Base-by-base conservation (phyloP, 2,113 vertebrate genomes). In the Osmerus mordax region DNA sequence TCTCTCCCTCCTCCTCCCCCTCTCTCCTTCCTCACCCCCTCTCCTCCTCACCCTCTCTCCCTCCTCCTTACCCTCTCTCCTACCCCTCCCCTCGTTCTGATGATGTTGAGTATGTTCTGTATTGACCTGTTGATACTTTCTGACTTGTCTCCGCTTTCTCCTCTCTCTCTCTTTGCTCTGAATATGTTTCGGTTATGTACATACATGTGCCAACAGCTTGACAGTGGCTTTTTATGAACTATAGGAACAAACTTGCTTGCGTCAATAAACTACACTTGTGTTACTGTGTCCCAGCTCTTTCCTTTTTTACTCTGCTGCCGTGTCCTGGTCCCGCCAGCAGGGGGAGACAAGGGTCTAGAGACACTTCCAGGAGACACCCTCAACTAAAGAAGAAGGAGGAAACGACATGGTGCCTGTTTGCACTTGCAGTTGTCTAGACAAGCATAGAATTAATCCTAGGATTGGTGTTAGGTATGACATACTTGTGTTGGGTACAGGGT, bases 191-290 rank as follows among this genome's bases (percentile, higher is more conserved):
- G 90, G 93, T 96, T 97, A 95, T 96, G 95, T 98, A 98, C 91
- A 97, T 97, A 96, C 93, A 92, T 95, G 96, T 98, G 95, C 96
- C 97, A 98, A 96, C 94, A 95, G 96, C 95, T 96, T 95, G 94
- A 96, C 92, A 94, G 94, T 96, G 94, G 95, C 94, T 94, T 97
- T 96, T 80, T 89, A 87, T 73, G 72, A 96, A 96, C 93, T 98
- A 94, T 99, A 97, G 96, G 90, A 94, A 95, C 91, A 94, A 96
- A 93, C 83, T 94, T 98, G 97, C 97, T 98, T 98, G 96, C 96
- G 91, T 84, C 41, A 87, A 89, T 94, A 95, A 95, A 79, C 83
- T 91, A 95, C 94, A 95, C 94, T 94, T 95, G 95, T 99, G 96
- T 96, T 95, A 94, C 95, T 97, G 91, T 92, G 91, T 41, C 36